Conservation (phyloP, 2,113 vertebrate genomes). For the Lipophrys pholis region DNA sequence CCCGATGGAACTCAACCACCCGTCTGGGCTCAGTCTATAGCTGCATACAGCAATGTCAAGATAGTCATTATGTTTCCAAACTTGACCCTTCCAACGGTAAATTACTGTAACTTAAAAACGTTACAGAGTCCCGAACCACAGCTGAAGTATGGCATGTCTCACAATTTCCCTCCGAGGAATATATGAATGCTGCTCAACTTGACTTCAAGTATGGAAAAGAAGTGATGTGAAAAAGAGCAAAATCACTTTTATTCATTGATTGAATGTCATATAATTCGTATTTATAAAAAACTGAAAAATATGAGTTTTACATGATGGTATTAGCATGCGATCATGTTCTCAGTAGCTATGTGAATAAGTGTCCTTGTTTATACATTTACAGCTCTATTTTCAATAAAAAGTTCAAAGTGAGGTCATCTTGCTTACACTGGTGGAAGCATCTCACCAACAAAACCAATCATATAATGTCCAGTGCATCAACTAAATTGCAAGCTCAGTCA, state of each 20-base stretch:
- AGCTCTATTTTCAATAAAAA: not conserved
- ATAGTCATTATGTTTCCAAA: constrained; percentile 9
- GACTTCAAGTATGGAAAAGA: not conserved
- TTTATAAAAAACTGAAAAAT: no score
- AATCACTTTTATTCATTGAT: not conserved
- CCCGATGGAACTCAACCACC: not conserved
- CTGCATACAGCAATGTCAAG: not conserved
- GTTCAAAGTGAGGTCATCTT: not conserved
- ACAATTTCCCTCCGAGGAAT: not conserved
- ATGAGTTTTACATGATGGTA: no score
- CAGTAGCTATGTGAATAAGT: no score
- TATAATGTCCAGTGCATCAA: not conserved
- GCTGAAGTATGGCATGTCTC: not conserved
- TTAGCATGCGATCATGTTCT: no score
- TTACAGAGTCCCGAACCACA: not conserved
- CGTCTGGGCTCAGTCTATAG: no score
- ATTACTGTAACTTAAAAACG: not conserved
- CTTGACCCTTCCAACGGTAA: not conserved
- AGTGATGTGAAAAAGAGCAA: not conserved
- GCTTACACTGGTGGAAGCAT: no score
- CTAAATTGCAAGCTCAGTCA: not conserved
- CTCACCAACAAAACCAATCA: not conserved
- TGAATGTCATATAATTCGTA: not conserved
- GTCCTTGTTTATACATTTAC: not conserved
- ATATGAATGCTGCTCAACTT: not conserved